A percentile compares a stretch with the other conserved stretches of the same genome.
Evolutionary conservation across 2,113 vertebrate species (phyloP).

Genomic region (Clinocottus analis): DNA sequence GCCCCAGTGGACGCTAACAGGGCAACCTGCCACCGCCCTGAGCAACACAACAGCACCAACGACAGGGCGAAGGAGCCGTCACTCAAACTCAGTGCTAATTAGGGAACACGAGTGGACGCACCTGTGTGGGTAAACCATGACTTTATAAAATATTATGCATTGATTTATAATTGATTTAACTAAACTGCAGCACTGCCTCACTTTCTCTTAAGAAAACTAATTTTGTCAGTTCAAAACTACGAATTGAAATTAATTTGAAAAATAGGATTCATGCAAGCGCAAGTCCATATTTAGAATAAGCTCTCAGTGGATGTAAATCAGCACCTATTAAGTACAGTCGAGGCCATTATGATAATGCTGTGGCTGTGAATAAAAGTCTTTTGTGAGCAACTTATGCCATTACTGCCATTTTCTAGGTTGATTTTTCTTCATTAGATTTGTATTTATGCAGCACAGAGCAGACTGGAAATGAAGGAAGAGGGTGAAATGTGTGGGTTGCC

Average conservation of each 20-base stretch:
- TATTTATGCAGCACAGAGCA: background rate
- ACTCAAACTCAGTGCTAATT: background rate
- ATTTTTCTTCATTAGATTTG: background rate
- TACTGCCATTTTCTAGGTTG: background rate
- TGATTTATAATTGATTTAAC: background rate
- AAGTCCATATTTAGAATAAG: background rate
- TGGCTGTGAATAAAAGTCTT: background rate
- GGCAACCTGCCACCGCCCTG: background rate
- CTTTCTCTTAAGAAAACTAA: background rate
- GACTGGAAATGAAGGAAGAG: background rate
- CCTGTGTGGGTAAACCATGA: background rate
- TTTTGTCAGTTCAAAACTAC: background rate
- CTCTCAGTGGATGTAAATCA: conserved; percentile 1
- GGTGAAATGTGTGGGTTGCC: background rate
- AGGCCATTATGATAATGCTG: background rate
- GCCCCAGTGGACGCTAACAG: background rate
- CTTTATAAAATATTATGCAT: background rate
- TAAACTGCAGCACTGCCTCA: background rate
- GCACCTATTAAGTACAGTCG: background rate
- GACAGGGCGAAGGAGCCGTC: background rate
- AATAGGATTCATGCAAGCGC: background rate
- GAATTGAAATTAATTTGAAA: background rate
- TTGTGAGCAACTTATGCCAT: background rate
- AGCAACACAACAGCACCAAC: background rate
- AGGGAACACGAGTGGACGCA: background rate